phyloP scores from a whole-genome alignment of 2,888 invertebrate genomes.

The Coleophora deauratella region DNA sequence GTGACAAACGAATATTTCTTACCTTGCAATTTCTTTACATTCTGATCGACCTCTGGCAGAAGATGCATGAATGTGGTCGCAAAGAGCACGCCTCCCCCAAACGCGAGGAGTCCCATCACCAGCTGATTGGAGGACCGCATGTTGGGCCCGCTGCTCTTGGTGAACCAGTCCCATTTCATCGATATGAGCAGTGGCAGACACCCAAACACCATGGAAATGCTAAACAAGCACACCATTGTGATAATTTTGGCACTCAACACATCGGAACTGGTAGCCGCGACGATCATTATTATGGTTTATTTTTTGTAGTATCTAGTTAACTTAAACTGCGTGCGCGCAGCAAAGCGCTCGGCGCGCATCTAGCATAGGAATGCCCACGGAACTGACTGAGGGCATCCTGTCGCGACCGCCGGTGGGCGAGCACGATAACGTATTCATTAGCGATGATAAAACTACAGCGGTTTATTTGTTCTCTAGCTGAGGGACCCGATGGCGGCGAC shows the following conservation, averaged over 20 bases:
- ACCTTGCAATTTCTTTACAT: conserved; percentile 76
- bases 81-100: conserved; percentile 87
- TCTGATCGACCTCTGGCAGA: conserved; percentile 85
- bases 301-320: not conserved
- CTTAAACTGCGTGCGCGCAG: conserved; percentile 8
- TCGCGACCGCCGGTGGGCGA: conserved; percentile 42
- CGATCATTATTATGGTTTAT: not conserved
- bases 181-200: conserved; percentile 82
- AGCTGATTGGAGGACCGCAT: conserved; percentile 64
- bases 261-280: conserved; percentile 29
- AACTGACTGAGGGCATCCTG: conserved; percentile 42
- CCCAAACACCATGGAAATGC: conserved; percentile 84
- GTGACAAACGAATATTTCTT: no score
- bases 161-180: conserved; percentile 77
- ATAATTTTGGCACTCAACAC: conserved; percentile 83
- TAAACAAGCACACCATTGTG: conserved; percentile 84
- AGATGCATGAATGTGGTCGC: conserved; percentile 88
- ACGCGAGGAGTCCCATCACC: conserved; percentile 79
- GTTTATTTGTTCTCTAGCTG: conserved; percentile 29
- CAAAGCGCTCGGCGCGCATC: conserved; percentile 8
- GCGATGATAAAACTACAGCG: conserved; percentile 54
- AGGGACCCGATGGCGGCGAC: no score
- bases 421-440: conserved; percentile 54
- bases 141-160: conserved; percentile 46
- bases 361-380: conserved; percentile 19